These are phyloP conservation scores for Psittacus erithacus DNA, from an alignment of 2,113 vertebrate genomes.

Conservation along the genomic window DNA sequence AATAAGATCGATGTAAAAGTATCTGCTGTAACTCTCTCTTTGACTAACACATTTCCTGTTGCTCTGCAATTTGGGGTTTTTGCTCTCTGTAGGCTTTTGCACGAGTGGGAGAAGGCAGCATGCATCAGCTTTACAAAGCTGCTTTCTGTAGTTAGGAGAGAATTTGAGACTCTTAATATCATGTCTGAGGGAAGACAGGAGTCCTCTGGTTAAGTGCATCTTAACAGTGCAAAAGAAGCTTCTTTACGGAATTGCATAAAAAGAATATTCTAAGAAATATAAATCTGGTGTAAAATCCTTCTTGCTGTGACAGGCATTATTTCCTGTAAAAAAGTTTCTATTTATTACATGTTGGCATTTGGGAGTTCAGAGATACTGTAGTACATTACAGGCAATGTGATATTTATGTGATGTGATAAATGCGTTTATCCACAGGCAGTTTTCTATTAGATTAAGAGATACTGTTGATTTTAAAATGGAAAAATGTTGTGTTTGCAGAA, in stretches of 20 bases:
- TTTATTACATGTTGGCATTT: conserved; percentile 19
- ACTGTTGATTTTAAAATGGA: neutral
- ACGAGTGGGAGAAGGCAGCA: neutral
- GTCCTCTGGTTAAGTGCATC: neutral
- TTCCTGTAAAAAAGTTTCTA: neutral
- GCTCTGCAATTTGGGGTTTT: fast-evolving
- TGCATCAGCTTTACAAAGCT: neutral
- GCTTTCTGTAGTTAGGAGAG: neutral
- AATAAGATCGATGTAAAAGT: neutral
- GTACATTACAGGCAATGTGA: neutral
- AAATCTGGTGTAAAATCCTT: conserved; percentile 22
- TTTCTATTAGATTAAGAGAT: conserved; percentile 11
- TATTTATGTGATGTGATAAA: conserved; percentile 25
- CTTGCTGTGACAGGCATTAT: conserved; percentile 7
- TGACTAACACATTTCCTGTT: fast-evolving
- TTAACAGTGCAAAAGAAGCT: neutral
- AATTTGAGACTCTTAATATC: neutral
- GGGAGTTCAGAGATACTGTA: neutral
- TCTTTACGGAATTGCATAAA: neutral
- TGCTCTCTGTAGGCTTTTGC: neutral
- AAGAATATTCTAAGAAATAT: neutral
- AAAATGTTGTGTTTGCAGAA: neutral
- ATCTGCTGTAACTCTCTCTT: neutral
- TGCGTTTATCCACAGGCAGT: neutral
- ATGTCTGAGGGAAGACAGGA: neutral